Evolutionary conservation across 2,113 vertebrate genomes (phyloP).

Genomic region (Tyrannus savana): DNA sequence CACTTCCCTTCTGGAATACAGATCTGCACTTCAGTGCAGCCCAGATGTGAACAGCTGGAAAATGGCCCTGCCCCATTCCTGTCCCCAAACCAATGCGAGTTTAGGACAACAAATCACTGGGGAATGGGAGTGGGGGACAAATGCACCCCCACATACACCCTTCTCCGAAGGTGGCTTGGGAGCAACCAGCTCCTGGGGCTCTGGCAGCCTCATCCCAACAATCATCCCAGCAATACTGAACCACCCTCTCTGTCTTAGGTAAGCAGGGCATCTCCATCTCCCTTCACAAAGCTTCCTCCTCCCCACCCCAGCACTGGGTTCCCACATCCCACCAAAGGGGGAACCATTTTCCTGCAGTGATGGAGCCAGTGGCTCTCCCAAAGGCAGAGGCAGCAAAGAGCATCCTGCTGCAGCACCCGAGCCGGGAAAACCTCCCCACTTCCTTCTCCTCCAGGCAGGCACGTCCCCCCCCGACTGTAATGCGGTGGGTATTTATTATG

Average conservation of each 20-base stretch:
- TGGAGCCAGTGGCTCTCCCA: not conserved
- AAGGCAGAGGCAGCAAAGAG: not conserved
- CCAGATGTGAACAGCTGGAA: not conserved
- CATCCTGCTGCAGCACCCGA: not conserved
- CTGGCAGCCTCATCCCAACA: not conserved
- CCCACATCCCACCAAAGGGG: not conserved
- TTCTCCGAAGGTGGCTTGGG: not conserved
- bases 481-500: constrained; percentile 50
- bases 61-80: not conserved
- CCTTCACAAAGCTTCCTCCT: not conserved
- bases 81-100: rapidly evolving
- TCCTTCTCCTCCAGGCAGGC: not conserved
- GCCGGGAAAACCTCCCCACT: not conserved
- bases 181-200: not conserved
- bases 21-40: not conserved
- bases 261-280: not conserved
- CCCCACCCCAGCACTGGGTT: not conserved
- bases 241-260: rapidly evolving
- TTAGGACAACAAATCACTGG: not conserved
- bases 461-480: not conserved
- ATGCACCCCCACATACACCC: rapidly evolving
- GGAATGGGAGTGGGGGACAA: rapidly evolving
- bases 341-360: rapidly evolving
- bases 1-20: rapidly evolving
- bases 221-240: rapidly evolving